Evolutionary conservation across 2,888 invertebrate species (phyloP), one percentile per base, ranked within the genome.

Genomic region (Cactoblastis cactorum): DNA sequence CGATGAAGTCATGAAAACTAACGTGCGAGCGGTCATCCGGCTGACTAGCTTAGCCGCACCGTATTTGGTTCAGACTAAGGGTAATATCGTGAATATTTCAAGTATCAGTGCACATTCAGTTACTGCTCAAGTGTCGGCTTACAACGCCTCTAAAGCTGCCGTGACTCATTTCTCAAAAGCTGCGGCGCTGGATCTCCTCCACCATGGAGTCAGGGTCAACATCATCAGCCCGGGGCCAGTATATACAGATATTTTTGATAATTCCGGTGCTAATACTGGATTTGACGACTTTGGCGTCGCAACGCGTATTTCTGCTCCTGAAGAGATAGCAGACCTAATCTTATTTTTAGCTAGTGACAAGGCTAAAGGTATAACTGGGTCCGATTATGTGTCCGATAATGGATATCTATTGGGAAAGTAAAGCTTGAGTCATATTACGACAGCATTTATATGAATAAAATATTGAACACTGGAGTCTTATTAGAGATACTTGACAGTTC

Each of bases 191-290:
- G 97, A 95, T 66, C 76, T 96, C 33, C 94, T 94, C 18, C 56
- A 89, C 0, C 92, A 92, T 67, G 92, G 93, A 53, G 94, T 97
- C 0, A 90, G 97, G 45, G 96, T 96, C 0, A 75, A 77, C 38
- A 51, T 60, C 1, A 53, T 74, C 0, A 74, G 67, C 34, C 74
- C 74, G 24, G 74, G 74, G 2, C 69, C 66, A 0, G 70, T 71
- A 0, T 49, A 24, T 2, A 74, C 97, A 2, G 62, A 71, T 95
- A 56, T 83, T 89, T 92, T 56, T 0, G 50, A 51, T 0, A 51
- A 51, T 45, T n/a, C 55, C 9, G 56, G 54, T 0, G 1, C 41
- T 1, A 15, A 14, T 14, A 4, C 5, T 9, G 9, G 35, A 15
- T 28, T 24, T 11, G 32, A 45, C 2, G 43, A 32, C 2, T 2